A percentile compares a stretch with the other conserved stretches of the same genome.
Conservation (phyloP, 2,888 invertebrate species). For the Eupeodes latifasciatus region DNA sequence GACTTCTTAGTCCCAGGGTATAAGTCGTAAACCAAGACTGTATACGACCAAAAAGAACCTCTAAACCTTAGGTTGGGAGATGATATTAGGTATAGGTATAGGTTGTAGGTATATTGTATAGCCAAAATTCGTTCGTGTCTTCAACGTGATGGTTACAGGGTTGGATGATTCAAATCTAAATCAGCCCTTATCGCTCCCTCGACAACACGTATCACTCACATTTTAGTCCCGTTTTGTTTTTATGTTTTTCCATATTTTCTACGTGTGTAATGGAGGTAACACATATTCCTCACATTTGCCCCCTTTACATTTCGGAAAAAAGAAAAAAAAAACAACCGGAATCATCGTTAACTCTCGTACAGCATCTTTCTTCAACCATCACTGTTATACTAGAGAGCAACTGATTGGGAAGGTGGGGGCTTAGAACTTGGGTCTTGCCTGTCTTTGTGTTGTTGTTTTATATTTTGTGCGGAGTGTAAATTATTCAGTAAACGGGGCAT, state of each 20-base stretch:
- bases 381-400: no score
- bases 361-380: conserved; percentile 65
- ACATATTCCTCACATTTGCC: conserved; percentile 7
- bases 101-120: background rate
- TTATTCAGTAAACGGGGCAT: conserved; percentile 76
- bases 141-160: conserved; percentile 49
- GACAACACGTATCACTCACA: conserved; percentile 79
- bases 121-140: conserved; percentile 14
- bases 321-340: background rate
- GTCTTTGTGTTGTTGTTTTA: conserved; percentile 58
- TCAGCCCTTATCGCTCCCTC: conserved; percentile 79
- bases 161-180: conserved; percentile 78
- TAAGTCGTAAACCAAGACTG: conserved; percentile 23
- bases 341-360: conserved; percentile 33
- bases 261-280: conserved; percentile 67
- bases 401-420: no score
- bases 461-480: conserved; percentile 65
- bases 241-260: conserved; percentile 77
- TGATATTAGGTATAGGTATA: background rate
- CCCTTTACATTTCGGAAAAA: background rate
- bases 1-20: background rate
- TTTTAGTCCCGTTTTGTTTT: conserved; percentile 77
- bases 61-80: background rate
- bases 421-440: conserved; percentile 1
- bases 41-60: conserved; percentile 22